Conservation (phyloP, 1,140 invertebrate species). For the Cydia amplana region DNA sequence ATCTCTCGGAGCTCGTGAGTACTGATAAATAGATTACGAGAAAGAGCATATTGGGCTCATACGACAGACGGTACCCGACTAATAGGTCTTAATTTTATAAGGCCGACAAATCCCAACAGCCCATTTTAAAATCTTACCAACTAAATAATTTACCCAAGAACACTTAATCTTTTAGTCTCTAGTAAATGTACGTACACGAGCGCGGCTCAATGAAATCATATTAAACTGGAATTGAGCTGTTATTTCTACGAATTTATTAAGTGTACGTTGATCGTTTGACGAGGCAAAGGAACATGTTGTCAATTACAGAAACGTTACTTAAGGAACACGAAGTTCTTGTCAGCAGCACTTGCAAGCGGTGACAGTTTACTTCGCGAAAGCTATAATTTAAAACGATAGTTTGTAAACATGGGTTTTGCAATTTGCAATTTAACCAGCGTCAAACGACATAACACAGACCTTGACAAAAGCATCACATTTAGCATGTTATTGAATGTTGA, state of each 20-base stretch:
- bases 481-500: background rate
- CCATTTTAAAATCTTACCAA: too few species aligned
- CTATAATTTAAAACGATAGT: constrained; percentile 58
- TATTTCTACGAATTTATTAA: constrained; percentile 4
- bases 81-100: background rate
- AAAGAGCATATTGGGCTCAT: constrained; percentile 14
- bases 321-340: constrained; percentile 57
- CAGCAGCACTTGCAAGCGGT: constrained; percentile 43
- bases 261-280: background rate
- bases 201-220: background rate
- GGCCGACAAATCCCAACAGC: background rate
- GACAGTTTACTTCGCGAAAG: constrained; percentile 55
- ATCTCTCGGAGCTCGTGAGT: constrained; percentile 41
- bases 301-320: constrained; percentile 51
- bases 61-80: background rate
- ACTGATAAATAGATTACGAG: constrained; percentile 36
- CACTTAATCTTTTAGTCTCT: too few species aligned
- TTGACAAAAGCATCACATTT: background rate
- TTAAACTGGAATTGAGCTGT: background rate
- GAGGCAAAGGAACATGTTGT: constrained; percentile 36
- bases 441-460: background rate
- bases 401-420: constrained; percentile 38
- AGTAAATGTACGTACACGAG: too few species aligned
- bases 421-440: background rate
- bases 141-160: too few species aligned